phyloP scores from a whole-genome alignment of 2,888 invertebrate species.

The Plebejus argus region DNA sequence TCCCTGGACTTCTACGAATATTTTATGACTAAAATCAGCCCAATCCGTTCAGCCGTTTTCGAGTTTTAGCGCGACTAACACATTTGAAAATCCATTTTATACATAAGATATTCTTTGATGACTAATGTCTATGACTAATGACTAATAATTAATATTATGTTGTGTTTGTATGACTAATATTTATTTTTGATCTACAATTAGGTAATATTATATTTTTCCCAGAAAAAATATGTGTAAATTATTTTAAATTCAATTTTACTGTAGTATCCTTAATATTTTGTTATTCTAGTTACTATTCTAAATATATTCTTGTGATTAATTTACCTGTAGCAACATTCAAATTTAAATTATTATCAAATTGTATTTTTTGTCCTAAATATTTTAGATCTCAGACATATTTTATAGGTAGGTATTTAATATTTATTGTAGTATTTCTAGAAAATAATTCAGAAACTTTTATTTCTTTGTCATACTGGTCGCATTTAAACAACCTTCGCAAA shows the following conservation, averaged over 20 bases:
- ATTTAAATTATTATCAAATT: background rate
- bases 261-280: background rate
- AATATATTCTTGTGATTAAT: constrained; percentile 6
- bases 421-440: background rate
- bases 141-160: too few relatives aligned
- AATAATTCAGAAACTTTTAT: too few relatives aligned
- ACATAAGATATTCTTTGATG: too few relatives aligned
- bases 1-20: too few relatives aligned
- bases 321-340: background rate
- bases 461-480: too few relatives aligned
- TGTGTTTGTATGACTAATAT: background rate
- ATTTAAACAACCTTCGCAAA: too few relatives aligned
- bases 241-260: constrained; percentile 2
- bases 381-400: background rate
- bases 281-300: background rate
- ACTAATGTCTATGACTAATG: too few relatives aligned
- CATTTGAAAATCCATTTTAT: too few relatives aligned
- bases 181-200: background rate
- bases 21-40: too few relatives aligned
- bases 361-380: background rate
- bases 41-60: too few relatives aligned
- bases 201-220: background rate
- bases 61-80: too few relatives aligned
- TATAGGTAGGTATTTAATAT: too few relatives aligned
- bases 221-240: background rate